Evolutionary conservation across 2,888 invertebrate genomes (phyloP).

Genomic region (Papilio protenor): DNA sequence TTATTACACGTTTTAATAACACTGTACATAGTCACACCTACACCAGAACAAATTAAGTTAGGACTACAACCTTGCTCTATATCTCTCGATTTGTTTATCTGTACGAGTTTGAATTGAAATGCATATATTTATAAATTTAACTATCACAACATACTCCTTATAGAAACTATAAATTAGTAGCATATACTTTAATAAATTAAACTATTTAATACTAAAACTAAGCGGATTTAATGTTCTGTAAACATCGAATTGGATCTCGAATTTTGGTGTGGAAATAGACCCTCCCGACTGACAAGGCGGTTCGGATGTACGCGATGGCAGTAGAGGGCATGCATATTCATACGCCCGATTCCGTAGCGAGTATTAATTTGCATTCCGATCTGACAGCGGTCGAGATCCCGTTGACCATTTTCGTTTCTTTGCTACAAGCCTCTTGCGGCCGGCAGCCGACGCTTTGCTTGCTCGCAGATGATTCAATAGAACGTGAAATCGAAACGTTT

Average conservation of each 20-base stretch:
- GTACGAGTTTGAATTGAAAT: too few species aligned
- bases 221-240: background rate
- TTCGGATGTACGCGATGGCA: slow-evolving; percentile 76
- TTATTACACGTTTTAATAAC: background rate
- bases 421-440: slow-evolving; percentile 58
- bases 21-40: background rate
- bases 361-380: slow-evolving; percentile 83
- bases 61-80: background rate
- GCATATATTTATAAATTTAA: too few species aligned
- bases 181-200: background rate
- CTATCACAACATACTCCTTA: too few species aligned
- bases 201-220: background rate
- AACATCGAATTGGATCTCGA: slow-evolving; percentile 12
- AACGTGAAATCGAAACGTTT: slow-evolving; percentile 60
- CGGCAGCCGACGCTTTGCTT: slow-evolving; percentile 49
- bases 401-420: slow-evolving; percentile 76
- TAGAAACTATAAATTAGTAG: too few species aligned
- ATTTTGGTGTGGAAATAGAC: slow-evolving; percentile 48
- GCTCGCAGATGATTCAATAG: slow-evolving; percentile 61
- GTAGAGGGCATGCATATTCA: slow-evolving; percentile 79
- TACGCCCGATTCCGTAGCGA: slow-evolving; percentile 75
- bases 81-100: background rate
- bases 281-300: slow-evolving; percentile 53
- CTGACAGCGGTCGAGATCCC: slow-evolving; percentile 65
- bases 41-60: background rate